Evolutionary conservation across 2,797 vertebrate genomes (phyloP).

Genomic region (Artibeus lituratus): DNA sequence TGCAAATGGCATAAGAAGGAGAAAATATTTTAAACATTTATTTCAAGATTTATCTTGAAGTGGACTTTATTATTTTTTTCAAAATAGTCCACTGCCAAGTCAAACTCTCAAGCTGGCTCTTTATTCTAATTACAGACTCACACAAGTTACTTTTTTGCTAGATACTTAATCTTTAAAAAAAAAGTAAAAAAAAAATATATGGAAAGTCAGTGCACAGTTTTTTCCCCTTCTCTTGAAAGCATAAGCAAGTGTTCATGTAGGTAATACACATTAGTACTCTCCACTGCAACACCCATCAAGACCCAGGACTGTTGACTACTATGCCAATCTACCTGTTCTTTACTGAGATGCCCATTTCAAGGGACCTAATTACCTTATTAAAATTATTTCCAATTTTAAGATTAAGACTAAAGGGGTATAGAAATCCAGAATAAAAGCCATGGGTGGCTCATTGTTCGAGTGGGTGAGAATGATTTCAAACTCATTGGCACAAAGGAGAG

Average conservation of each 20-base stretch:
- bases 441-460: background rate
- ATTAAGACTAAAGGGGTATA: background rate
- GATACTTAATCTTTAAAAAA: background rate
- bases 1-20: background rate
- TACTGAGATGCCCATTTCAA: background rate
- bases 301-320: background rate
- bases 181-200: background rate
- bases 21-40: background rate
- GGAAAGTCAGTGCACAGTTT: background rate
- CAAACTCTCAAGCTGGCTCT: background rate
- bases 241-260: background rate
- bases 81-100: background rate
- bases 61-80: background rate
- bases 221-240: background rate
- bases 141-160: background rate
- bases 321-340: background rate
- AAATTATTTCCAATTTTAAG: conserved; percentile 21
- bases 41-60: conserved; percentile 2
- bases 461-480: background rate
- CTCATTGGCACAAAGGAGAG: background rate
- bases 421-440: background rate
- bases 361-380: background rate
- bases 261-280: background rate
- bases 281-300: background rate
- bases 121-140: background rate